These are phyloP conservation scores for Chironomus tepperi DNA, from an alignment of 1,140 invertebrate species.

Conservation along the genomic window DNA sequence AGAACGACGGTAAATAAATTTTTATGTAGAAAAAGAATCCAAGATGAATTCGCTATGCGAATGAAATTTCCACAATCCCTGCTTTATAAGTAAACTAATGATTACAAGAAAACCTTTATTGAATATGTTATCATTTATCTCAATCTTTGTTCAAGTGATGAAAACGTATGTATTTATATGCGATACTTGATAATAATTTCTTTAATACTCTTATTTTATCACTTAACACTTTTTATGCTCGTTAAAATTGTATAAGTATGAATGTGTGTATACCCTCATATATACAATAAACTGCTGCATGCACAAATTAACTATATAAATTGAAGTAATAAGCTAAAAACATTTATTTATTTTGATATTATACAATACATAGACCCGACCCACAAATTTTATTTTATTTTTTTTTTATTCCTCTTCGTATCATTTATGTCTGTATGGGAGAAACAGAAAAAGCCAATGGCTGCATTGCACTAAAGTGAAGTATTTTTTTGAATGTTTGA, in stretches of 20 bases:
- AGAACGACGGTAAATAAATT: neutral
- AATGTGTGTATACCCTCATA: neutral
- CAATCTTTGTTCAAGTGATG: slow-evolving; percentile 21
- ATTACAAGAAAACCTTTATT: slow-evolving; percentile 17
- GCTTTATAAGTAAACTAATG: slow-evolving; percentile 12
- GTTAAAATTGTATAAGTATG: slow-evolving; percentile 5
- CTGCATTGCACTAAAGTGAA: neutral
- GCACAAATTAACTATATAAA: slow-evolving; percentile 14
- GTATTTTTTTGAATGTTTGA: too few relatives aligned
- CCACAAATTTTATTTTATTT: too few relatives aligned
- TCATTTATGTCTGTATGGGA: neutral
- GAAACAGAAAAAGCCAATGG: neutral
- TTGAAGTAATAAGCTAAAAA: slow-evolving; percentile 4
- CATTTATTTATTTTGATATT: neutral
- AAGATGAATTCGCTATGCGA: neutral
- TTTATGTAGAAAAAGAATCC: neutral
- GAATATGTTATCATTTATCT: slow-evolving; percentile 20
- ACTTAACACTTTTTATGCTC: slow-evolving; percentile 21
- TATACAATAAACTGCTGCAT: neutral
- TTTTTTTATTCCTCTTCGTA: neutral
- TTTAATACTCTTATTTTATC: slow-evolving; percentile 24
- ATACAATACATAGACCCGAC: neutral
- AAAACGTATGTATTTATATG: slow-evolving; percentile 20
- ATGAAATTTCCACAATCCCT: neutral
- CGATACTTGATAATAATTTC: slow-evolving; percentile 19